Conservation (phyloP, 1,140 invertebrate species). For the Rhizoglyphus robini region DNA sequence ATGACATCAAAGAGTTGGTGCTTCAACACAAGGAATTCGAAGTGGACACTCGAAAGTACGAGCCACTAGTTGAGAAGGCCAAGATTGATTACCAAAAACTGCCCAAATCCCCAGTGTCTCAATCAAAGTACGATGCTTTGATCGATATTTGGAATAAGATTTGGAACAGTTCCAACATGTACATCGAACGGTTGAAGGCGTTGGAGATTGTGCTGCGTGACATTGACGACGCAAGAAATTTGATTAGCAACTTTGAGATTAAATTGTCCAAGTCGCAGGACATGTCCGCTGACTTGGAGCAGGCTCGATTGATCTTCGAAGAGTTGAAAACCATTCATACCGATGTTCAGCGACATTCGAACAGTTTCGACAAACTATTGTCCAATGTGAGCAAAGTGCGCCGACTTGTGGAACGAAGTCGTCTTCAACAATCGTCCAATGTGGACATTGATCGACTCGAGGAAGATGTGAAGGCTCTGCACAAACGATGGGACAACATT, state of each 20-base stretch:
- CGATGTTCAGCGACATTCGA: conserved; percentile 64
- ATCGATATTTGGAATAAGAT: conserved; percentile 81
- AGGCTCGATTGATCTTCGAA: conserved; percentile 47
- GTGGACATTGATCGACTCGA: conserved; percentile 80
- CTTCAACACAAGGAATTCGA: conserved; percentile 63
- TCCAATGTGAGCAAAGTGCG: conserved; percentile 74
- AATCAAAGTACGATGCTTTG: conserved; percentile 67
- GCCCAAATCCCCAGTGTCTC: conserved; percentile 68
- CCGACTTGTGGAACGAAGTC: conserved; percentile 66
- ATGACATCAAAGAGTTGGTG: conserved; percentile 67
- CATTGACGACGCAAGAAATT: conserved; percentile 71
- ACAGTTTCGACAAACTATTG: conserved; percentile 72
- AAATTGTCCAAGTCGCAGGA: conserved; percentile 72
- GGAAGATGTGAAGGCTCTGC: conserved; percentile 73
- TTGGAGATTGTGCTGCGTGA: conserved; percentile 75
- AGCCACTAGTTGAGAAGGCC: conserved; percentile 51
- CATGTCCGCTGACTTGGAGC: conserved; percentile 61
- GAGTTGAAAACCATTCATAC: conserved; percentile 44
- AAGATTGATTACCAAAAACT: conserved; percentile 35
- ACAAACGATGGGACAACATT: conserved; percentile 75
- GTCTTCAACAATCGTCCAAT: conserved; percentile 49
- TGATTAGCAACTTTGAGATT: conserved; percentile 79
- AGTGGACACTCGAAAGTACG: conserved; percentile 42
- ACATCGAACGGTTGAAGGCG: conserved; percentile 75
- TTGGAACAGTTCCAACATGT: conserved; percentile 67